Base-by-base conservation (phyloP, 2,888 invertebrate species). In the Spicauda simplicius region DNA sequence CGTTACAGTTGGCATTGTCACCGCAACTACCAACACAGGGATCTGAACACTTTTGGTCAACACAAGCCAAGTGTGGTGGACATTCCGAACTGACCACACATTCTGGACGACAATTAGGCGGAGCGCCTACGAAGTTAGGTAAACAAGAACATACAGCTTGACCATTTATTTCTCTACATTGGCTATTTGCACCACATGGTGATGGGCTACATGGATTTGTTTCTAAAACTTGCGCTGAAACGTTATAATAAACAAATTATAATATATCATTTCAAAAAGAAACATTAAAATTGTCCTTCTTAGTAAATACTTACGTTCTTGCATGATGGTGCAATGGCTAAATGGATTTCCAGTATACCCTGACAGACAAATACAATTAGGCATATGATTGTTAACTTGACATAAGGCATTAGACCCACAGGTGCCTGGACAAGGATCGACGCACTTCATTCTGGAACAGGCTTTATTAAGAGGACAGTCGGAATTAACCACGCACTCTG, bases 391-490 rank as follows among this genome's bases (percentile, higher is more conserved):
- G 68, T 96, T 94, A 8, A 97, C 96, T 83, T 95, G 94, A 78
- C 97, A 97, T 65, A 94, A 81, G 8, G 97, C 96, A 74, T 94
- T 94, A 48, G 95, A 87, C 20, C 97, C 97, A 80, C 97, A 97
- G 33, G 96, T 95, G 69, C 97, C 97, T 14, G 96, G 96, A 78
- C 97, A 97, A 33, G 97, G 97, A 85, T 97, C 96, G 65, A 94
- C 87, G 81, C 97, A 97, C 82, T 96, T 96, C 84, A 95, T 95
- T 80, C 95, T 94, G 11, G 96, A 93, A 79, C 97, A 97, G 19
- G 96, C 96, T 77, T 90, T 94, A 75, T 96, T 95, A 0, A 96
- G 94, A 0, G 96, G 92, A 80, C 97, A 97, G 79, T 97, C 97
- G 0, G 96, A 95, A 84, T 96, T 96, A 6, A 96, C 87, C 0